These are phyloP conservation scores for Rousettus madagascariensis DNA, from an alignment of 2,797 vertebrate genomes.

Conservation along the genomic window DNA sequence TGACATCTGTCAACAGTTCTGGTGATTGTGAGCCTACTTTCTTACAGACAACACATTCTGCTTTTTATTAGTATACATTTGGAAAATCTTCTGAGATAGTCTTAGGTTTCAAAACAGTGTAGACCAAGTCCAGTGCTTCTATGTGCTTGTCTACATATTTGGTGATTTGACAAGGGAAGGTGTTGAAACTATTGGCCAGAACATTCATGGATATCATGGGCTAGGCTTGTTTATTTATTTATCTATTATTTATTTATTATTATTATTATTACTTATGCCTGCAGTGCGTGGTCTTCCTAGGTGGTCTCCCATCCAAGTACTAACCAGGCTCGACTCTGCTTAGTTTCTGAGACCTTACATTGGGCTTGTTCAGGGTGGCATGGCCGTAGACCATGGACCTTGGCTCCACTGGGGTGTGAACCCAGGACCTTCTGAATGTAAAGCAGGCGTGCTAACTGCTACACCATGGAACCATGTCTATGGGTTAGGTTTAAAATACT, in stretches of 20 bases:
- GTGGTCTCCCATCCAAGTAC: too few relatives aligned
- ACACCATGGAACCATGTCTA: background rate
- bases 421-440: too few relatives aligned
- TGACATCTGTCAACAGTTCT: background rate
- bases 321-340: too few relatives aligned
- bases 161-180: background rate
- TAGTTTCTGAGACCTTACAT: too few relatives aligned
- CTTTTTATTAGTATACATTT: constrained; percentile 24
- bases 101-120: background rate
- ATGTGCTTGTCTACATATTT: background rate
- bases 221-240: background rate
- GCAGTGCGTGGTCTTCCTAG: too few relatives aligned
- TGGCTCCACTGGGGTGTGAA: too few relatives aligned
- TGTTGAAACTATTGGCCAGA: constrained; percentile 22
- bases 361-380: too few relatives aligned
- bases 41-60: background rate
- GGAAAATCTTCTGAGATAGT: background rate
- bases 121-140: background rate
- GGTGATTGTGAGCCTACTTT: background rate
- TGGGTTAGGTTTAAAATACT: constrained; percentile 27
- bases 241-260: too few relatives aligned
- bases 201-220: background rate
- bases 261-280: too few relatives aligned
- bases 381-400: too few relatives aligned
- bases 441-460: too few relatives aligned